Conservation (phyloP, 2,113 vertebrate genomes). For the Dascyllus trimaculatus region DNA sequence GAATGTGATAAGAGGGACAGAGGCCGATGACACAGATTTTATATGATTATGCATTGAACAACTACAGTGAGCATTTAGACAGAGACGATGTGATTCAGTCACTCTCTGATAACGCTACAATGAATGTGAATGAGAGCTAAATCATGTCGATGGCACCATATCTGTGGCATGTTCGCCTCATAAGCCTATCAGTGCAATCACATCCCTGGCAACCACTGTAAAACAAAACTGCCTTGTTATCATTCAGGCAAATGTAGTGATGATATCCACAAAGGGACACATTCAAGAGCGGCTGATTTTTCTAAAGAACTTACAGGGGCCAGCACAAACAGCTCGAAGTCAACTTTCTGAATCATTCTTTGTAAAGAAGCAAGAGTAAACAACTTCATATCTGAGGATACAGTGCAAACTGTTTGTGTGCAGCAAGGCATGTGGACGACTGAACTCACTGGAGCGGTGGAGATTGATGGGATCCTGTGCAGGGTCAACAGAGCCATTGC, state of each 20-base stretch:
- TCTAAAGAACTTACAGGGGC: neutral
- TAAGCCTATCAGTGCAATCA: constrained; percentile 11
- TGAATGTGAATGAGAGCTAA: constrained; percentile 17
- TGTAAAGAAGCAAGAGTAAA: constrained; percentile 1
- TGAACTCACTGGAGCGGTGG: constrained; percentile 73
- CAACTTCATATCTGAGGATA: constrained; percentile 2
- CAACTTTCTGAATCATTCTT: neutral
- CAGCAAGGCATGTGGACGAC: neutral
- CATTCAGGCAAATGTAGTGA: constrained; percentile 12
- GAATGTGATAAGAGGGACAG: constrained; percentile 42
- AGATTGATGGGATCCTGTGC: constrained; percentile 85
- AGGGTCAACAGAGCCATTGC: constrained; percentile 91
- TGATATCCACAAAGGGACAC: constrained; percentile 13
- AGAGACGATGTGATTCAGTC: constrained; percentile 35
- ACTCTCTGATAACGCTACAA: constrained; percentile 4
- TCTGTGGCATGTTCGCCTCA: constrained; percentile 19
- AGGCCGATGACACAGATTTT: constrained; percentile 17
- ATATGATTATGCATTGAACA: constrained; percentile 12
- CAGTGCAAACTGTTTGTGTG: constrained; percentile 9
- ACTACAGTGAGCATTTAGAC: constrained; percentile 11
- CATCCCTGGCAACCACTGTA: constrained; percentile 4
- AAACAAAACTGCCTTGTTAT: constrained; percentile 28
- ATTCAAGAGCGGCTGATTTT: neutral
- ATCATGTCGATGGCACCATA: neutral
- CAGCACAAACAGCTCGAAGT: neutral